Conservation (phyloP, 2,113 vertebrate species). For the Delphinapterus leucas region DNA sequence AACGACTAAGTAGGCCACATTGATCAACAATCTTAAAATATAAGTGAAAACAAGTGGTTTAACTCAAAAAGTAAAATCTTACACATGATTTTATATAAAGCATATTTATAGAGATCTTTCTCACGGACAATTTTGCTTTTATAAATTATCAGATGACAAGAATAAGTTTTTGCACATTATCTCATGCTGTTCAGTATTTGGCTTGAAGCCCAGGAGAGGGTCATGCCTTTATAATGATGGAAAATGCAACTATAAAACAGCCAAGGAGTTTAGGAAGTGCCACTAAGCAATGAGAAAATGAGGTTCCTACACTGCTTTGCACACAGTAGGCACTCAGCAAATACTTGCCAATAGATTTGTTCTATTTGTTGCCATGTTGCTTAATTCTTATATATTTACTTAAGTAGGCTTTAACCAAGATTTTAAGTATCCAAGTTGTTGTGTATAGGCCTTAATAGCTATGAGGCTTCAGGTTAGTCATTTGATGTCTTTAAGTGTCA, state of each 20-base stretch:
- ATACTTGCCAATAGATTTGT: neutral
- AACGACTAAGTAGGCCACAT: neutral
- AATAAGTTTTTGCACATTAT: slow-evolving; percentile 78
- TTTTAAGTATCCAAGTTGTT: neutral
- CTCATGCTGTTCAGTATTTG: slow-evolving; percentile 78
- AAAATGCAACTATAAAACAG: slow-evolving; percentile 75
- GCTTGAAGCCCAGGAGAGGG: slow-evolving; percentile 78
- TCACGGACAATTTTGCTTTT: slow-evolving; percentile 61
- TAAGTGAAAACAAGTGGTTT: slow-evolving; percentile 40
- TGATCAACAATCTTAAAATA: slow-evolving; percentile 40
- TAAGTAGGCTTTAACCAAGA: neutral
- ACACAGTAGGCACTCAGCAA: slow-evolving; percentile 53
- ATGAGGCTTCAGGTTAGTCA: neutral
- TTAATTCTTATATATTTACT: neutral
- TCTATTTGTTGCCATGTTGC: neutral
- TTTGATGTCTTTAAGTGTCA: neutral
- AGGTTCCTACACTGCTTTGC: neutral
- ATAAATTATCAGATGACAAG: slow-evolving; percentile 78
- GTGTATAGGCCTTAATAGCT: neutral
- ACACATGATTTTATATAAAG: slow-evolving; percentile 55
- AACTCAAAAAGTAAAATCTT: slow-evolving; percentile 48
- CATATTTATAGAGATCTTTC: slow-evolving; percentile 55
- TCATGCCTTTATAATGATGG: slow-evolving; percentile 75
- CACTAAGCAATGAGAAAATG: slow-evolving; percentile 56
- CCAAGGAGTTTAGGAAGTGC: slow-evolving; percentile 51